phyloP scores from a whole-genome alignment of 2,113 vertebrate species.

The Cynocephalus volans region DNA sequence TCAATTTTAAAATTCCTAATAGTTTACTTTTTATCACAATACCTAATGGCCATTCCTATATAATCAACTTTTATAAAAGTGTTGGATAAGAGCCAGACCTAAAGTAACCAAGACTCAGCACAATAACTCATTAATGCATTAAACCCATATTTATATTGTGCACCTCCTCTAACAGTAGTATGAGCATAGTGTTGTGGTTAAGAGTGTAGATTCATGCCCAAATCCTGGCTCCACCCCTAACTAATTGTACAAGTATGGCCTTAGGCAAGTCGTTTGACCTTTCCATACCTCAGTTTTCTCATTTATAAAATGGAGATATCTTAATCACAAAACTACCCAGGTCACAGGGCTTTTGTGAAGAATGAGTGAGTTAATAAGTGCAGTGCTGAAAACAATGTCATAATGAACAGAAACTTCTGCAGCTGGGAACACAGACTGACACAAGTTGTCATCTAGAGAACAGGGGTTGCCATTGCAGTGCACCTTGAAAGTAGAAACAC shows the following conservation, averaged over 20 bases:
- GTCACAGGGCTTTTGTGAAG: background rate
- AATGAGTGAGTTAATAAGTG: background rate
- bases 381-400: background rate
- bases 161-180: background rate
- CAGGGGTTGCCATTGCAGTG: background rate
- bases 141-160: too few relatives aligned
- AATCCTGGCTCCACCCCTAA: background rate
- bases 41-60: background rate
- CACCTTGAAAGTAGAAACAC: background rate
- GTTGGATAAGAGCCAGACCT: background rate
- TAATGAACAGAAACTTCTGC: background rate
- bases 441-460: background rate
- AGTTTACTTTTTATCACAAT: background rate
- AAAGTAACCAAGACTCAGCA: background rate
- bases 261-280: background rate
- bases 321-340: background rate
- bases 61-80: background rate
- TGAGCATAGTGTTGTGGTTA: background rate
- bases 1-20: background rate
- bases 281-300: background rate
- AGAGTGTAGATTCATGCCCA: background rate
- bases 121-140: background rate
- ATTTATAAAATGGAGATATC: background rate
- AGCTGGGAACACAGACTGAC: background rate
- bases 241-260: too few relatives aligned